Conservation (phyloP, 2,888 invertebrate genomes). For the Lasioglossum figueresi region DNA sequence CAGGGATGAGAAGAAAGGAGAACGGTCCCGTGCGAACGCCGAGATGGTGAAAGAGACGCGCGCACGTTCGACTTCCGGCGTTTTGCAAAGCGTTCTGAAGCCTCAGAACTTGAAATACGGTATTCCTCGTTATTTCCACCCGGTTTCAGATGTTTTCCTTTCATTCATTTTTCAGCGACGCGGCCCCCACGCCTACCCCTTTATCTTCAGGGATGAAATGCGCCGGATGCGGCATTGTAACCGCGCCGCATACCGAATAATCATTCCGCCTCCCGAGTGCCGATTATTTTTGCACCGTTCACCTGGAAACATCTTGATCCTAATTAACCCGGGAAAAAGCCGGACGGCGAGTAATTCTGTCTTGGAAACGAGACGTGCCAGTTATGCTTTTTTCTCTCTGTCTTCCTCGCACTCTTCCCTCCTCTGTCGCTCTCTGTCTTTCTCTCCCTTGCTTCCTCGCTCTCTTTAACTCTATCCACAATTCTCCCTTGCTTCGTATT, state of each 20-base stretch:
- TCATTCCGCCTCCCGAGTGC: constrained; percentile 27
- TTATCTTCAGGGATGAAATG: constrained; percentile 12
- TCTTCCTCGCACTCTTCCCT: background rate
- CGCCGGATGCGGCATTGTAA: constrained; percentile 19
- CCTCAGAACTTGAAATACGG: constrained; percentile 16
- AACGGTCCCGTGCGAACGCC: background rate
- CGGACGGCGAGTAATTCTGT: constrained; percentile 13
- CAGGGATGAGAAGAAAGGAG: background rate
- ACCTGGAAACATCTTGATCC: constrained; percentile 42
- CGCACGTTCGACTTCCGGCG: constrained; percentile 5
- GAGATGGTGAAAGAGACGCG: background rate
- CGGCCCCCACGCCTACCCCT: background rate
- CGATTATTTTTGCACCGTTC: constrained; percentile 51
- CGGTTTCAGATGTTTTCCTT: constrained; percentile 31
- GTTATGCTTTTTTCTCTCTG: background rate
- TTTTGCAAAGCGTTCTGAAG: constrained; percentile 19
- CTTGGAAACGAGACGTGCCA: constrained; percentile 17
- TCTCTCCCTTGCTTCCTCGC: background rate
- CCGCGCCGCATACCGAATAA: constrained; percentile 29
- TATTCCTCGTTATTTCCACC: constrained; percentile 31
- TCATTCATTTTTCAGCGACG: constrained; percentile 34
- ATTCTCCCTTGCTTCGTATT: constrained; percentile 1
- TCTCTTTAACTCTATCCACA: background rate
- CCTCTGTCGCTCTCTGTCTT: background rate
- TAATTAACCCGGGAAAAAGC: constrained; percentile 47